Percentiles rank a stretch among this genome's conserved stretches.
Evolutionary conservation across 2,797 vertebrate species (phyloP).

Genomic region (Myiothlypis coronata): DNA sequence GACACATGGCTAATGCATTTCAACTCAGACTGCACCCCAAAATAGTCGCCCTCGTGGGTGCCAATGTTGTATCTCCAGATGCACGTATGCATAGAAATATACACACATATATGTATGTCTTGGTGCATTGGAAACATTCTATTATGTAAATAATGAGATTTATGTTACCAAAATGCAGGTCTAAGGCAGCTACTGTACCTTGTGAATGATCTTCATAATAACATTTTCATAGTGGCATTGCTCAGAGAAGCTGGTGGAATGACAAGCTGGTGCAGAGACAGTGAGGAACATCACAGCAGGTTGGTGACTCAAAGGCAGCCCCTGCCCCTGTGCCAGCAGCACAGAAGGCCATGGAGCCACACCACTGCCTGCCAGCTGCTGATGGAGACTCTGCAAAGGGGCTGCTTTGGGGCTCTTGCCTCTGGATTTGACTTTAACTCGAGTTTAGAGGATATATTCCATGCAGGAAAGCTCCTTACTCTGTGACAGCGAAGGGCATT

Average conservation of each 20-base stretch:
- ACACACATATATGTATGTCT: neutral
- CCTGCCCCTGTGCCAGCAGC: neutral
- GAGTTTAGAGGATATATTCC: neutral
- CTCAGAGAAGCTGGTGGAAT: neutral
- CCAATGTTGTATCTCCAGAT: neutral
- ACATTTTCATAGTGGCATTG: neutral
- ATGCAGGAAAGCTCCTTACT: neutral
- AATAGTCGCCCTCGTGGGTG: neutral
- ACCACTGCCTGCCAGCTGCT: accelerated
- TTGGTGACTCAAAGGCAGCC: neutral
- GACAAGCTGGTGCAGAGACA: neutral
- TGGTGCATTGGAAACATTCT: neutral
- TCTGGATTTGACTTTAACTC: neutral
- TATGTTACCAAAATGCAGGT: neutral
- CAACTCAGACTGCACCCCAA: neutral
- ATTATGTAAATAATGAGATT: neutral
- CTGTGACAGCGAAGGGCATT: neutral
- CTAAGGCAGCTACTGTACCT: neutral
- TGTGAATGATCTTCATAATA: neutral
- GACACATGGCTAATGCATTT: neutral
- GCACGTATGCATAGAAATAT: neutral
- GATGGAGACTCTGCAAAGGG: neutral
- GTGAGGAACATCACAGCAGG: accelerated
- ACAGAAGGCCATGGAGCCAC: neutral
- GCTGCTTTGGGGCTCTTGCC: neutral